Percentiles rank a stretch among this genome's conserved stretches.
Evolutionary conservation across 2,888 invertebrate genomes (phyloP).

Genomic region (Dryobotodes eremita): DNA sequence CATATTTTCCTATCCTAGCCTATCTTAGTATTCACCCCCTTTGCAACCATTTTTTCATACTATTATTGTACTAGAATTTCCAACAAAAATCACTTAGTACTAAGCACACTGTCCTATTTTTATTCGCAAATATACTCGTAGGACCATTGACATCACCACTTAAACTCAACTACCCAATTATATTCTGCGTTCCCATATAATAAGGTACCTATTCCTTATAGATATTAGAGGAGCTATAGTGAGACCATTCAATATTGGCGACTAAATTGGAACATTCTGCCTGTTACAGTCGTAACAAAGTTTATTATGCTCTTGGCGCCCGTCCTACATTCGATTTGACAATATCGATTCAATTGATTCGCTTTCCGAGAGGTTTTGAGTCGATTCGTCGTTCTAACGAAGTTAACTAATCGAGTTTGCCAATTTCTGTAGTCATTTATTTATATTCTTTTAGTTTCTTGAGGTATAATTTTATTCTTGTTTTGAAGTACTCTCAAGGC

Average conservation of each 20-base stretch:
- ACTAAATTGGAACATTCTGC: constrained; percentile 75
- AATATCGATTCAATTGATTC: constrained; percentile 83
- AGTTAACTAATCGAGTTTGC: constrained; percentile 71
- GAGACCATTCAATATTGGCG: constrained; percentile 71
- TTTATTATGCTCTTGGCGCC: constrained; percentile 87
- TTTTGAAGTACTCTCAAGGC: constrained; percentile 22
- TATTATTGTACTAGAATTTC: neutral
- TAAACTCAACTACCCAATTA: constrained; percentile 49
- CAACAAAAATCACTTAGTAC: neutral
- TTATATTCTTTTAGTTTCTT: constrained; percentile 57
- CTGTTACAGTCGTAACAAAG: constrained; percentile 77
- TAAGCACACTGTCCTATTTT: neutral
- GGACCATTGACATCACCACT: constrained; percentile 20
- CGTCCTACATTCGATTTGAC: constrained; percentile 83
- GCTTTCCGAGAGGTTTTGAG: constrained; percentile 75
- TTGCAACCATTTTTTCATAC: too few species aligned
- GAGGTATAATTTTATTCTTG: constrained; percentile 44
- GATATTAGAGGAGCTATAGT: constrained; percentile 59
- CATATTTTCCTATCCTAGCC: neutral
- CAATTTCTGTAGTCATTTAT: constrained; percentile 61
- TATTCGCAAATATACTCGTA: constrained; percentile 13
- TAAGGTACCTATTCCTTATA: constrained; percentile 45
- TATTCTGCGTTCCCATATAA: constrained; percentile 42
- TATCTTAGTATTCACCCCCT: neutral
- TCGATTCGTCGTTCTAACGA: constrained; percentile 70